phyloP scores from a whole-genome alignment of 2,113 vertebrate species.

The Noctilio leporinus region DNA sequence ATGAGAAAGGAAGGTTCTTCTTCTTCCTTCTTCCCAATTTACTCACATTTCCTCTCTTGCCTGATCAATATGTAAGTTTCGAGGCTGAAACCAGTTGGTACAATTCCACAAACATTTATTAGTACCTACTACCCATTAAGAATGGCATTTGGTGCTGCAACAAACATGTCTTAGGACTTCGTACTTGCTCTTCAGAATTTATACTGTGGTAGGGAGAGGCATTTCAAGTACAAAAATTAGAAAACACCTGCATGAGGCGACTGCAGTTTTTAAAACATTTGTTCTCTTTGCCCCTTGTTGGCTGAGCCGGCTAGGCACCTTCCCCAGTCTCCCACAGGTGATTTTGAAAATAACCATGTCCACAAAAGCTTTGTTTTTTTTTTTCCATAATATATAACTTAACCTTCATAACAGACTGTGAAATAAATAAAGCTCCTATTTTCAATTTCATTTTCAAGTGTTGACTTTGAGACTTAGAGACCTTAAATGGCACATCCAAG shows the following conservation, averaged over 20 bases:
- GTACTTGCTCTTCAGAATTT: neutral
- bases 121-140: neutral
- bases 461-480: neutral
- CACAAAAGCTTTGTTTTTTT: neutral
- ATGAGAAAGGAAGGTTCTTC: neutral
- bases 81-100: neutral
- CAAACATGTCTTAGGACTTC: neutral
- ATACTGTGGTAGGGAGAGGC: neutral
- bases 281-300: neutral
- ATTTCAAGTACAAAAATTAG: neutral
- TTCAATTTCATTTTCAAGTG: neutral
- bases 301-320: neutral
- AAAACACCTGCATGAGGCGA: neutral
- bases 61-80: neutral
- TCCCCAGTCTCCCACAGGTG: neutral
- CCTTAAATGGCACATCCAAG: neutral
- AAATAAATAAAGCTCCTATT: neutral
- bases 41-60: neutral
- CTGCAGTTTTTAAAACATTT: neutral
- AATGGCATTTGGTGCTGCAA: neutral
- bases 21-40: slow-evolving; percentile 40
- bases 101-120: neutral
- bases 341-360: neutral
- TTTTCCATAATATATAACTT: neutral
- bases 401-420: neutral